Evolutionary conservation across 2,113 vertebrate genomes (phyloP), one percentile per base, ranked within the genome.

Genomic region (Porphyrio hochstetteri): DNA sequence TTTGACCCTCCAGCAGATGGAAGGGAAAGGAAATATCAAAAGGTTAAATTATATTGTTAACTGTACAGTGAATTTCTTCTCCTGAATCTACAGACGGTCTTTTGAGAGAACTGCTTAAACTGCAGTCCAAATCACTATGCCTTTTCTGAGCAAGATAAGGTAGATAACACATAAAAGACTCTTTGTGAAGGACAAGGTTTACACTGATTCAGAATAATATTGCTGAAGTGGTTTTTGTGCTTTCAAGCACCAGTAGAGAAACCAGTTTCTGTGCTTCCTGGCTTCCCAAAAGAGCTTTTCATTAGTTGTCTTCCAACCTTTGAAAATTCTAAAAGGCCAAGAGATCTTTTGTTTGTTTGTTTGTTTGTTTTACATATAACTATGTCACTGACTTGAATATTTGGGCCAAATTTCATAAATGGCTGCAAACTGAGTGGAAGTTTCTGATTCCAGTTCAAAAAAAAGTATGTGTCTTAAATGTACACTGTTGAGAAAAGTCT

Each of bases 401-500:
- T 35, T 40, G 17, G 25, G 7, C 2, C 2, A 13, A 25, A 42
- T 55, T 65, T 84, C 25, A 53, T 11, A 55, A 55, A 31, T 12
- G 5, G 2, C 35, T 74, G 13, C 11, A 86, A 91, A 53, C 10
- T 5, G 19, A 55, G 7, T 29, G 17, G 8, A 70, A 87, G 16
- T 16, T 38, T 40, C 7, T 2, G 0, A 61, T 52, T 86, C 10
- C 28, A 67, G 5, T 48, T 74, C n/a, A 65, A 8, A 46, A 11
- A 44, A 13, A 63, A 61, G 3, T 19, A 5, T n/a, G 0, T 16
- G 9, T 53, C n/a, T 63, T 29, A 35, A 82, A 64, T 24, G 36
- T 0, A 23, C 0, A 2, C 3, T 20, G 1, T 4, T 61, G 19
- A 87, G 9, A 29, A 61, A 87, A 75, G 9, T 8, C 2, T 20